Evolutionary conservation across 2,888 invertebrate genomes (phyloP).

Genomic region (Drosophila histrio): DNA sequence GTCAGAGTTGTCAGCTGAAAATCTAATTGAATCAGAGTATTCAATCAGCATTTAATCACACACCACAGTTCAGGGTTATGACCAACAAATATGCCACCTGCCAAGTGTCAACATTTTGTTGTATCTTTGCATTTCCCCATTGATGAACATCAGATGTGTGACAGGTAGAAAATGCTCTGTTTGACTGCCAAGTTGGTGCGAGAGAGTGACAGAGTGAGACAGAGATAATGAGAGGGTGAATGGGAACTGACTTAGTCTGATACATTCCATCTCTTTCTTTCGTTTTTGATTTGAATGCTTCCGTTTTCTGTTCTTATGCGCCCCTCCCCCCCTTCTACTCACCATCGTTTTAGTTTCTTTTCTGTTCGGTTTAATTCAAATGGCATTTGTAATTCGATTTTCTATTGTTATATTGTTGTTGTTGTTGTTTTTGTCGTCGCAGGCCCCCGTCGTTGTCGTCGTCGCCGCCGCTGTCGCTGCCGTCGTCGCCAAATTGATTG

Average conservation of each 20-base stretch:
- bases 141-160: slow-evolving; percentile 43
- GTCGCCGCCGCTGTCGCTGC: slow-evolving; percentile 7
- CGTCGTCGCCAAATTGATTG: slow-evolving; percentile 62
- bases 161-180: slow-evolving; percentile 44
- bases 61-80: slow-evolving; percentile 23
- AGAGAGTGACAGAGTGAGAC: not conserved
- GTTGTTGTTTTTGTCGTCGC: slow-evolving; percentile 71
- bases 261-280: slow-evolving; percentile 30
- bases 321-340: slow-evolving; percentile 5
- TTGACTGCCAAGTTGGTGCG: slow-evolving; percentile 29
- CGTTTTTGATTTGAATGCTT: slow-evolving; percentile 32
- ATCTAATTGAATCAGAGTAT: slow-evolving; percentile 30
- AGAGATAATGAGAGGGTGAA: not conserved
- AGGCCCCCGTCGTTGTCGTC: slow-evolving; percentile 47
- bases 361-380: slow-evolving; percentile 68
- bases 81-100: slow-evolving; percentile 13
- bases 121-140: slow-evolving; percentile 41
- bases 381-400: slow-evolving; percentile 74
- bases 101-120: slow-evolving; percentile 15
- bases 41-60: slow-evolving; percentile 7
- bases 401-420: slow-evolving; percentile 62
- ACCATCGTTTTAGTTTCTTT: slow-evolving; percentile 26
- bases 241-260: slow-evolving; percentile 3
- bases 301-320: slow-evolving; percentile 24
- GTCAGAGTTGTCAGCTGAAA: slow-evolving; percentile 3